Evolutionary conservation across 1,140 invertebrate species (phyloP).

Genomic region (Ceratina japonica): DNA sequence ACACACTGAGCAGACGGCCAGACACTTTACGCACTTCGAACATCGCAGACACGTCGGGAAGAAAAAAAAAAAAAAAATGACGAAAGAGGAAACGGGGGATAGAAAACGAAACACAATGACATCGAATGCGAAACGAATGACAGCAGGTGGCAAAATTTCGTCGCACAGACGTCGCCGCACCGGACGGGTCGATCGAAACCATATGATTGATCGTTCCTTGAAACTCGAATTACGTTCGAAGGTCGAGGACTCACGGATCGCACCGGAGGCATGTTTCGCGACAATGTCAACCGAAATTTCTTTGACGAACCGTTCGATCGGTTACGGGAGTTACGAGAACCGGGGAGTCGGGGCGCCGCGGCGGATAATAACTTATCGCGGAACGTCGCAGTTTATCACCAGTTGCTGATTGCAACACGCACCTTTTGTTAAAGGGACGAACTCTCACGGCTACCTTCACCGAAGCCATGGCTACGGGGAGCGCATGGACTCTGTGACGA

Average conservation of each 20-base stretch:
- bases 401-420: conserved; percentile 55
- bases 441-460: conserved; percentile 90
- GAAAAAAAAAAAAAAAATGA: background rate
- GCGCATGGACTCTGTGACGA: conserved; percentile 56
- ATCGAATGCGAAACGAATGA: conserved; percentile 23
- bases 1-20: conserved; percentile 10
- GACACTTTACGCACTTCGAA: background rate
- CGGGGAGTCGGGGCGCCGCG: too few species aligned
- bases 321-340: background rate
- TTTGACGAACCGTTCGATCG: too few species aligned
- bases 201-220: conserved; percentile 35
- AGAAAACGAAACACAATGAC: background rate
- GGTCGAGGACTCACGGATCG: background rate
- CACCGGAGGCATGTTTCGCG: background rate
- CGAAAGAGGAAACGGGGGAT: background rate
- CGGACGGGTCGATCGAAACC: conserved; percentile 17
- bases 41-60: too few species aligned
- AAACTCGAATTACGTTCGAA: background rate
- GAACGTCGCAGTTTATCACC: conserved; percentile 9
- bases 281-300: conserved; percentile 1
- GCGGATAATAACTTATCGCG: background rate
- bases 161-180: conserved; percentile 7
- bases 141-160: conserved; percentile 47
- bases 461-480: conserved; percentile 83
- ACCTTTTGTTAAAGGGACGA: conserved; percentile 91